A percentile compares a stretch with the other conserved stretches of the same genome.
phyloP scores from a whole-genome alignment of 2,113 vertebrate genomes.

The Serilophus lunatus region DNA sequence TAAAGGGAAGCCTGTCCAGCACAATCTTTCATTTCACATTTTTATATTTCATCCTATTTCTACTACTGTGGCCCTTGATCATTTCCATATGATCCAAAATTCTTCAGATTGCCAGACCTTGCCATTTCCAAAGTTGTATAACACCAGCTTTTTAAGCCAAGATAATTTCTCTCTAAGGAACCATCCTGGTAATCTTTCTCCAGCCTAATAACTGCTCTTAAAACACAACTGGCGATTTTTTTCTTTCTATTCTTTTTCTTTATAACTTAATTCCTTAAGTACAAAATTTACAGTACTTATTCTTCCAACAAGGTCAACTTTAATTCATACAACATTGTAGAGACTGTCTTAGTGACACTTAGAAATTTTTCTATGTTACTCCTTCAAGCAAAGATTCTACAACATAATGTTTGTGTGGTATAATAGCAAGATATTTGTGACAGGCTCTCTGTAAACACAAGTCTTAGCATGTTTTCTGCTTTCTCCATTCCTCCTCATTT shows the following conservation, averaged over 20 bases:
- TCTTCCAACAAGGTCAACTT: not conserved
- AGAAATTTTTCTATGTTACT: not conserved
- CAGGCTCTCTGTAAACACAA: not conserved
- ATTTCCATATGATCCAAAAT: not conserved
- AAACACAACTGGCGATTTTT: not conserved
- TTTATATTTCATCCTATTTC: not conserved
- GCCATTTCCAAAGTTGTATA: not conserved
- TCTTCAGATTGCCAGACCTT: not conserved
- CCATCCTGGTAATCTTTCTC: not conserved
- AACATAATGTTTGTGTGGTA: not conserved
- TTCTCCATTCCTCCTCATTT: not conserved
- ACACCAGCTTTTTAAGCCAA: not conserved
- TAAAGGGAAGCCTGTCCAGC: not conserved
- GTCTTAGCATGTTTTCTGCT: not conserved
- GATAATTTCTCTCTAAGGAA: not conserved
- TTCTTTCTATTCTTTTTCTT: not conserved
- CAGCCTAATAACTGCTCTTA: not conserved
- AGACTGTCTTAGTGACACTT: not conserved
- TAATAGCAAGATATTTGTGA: not conserved
- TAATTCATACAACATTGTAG: not conserved
- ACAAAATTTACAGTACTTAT: not conserved
- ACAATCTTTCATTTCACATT: not conserved
- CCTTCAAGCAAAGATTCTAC: not conserved
- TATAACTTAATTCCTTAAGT: not conserved
- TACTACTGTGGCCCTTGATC: not conserved